Conservation (phyloP, 2,797 vertebrate species). For the Takifugu rubripes region DNA sequence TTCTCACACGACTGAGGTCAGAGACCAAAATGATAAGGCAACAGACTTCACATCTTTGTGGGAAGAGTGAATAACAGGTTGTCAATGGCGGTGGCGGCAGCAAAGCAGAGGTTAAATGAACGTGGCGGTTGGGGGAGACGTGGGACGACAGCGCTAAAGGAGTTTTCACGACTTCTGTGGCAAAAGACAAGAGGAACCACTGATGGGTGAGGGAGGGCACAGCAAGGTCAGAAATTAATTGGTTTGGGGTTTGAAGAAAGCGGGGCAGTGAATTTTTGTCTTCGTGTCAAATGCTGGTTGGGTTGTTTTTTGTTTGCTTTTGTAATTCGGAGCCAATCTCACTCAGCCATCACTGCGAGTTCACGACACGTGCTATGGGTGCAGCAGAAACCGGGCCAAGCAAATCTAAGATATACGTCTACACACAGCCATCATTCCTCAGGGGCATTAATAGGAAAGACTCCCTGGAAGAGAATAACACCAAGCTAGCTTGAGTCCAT, state of each 20-base stretch:
- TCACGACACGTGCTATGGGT: conserved; percentile 70
- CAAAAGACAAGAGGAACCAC: conserved; percentile 64
- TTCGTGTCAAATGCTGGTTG: conserved; percentile 20
- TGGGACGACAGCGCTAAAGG: conserved; percentile 61
- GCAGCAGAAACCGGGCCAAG: conserved; percentile 66
- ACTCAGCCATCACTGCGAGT: conserved; percentile 75
- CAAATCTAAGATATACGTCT: conserved; percentile 53
- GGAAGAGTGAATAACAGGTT: conserved; percentile 68
- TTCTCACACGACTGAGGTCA: conserved; percentile 66
- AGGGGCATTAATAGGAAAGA: conserved; percentile 34
- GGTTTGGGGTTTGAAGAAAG: conserved; percentile 43
- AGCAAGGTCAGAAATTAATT: conserved; percentile 57
- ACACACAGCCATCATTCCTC: conserved; percentile 46
- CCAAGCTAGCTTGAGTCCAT: conserved; percentile 51
- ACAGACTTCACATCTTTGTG: conserved; percentile 67
- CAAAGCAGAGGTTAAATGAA: conserved; percentile 71
- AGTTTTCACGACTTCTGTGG: conserved; percentile 60
- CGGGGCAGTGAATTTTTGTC: conserved; percentile 36
- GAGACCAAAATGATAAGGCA: conserved; percentile 53
- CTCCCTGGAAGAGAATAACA: conserved; percentile 56
- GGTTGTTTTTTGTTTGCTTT: not conserved
- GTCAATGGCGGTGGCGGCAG: conserved; percentile 65
- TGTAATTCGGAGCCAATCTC: conserved; percentile 62
- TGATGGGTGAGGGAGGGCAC: conserved; percentile 74
- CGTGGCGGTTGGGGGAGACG: conserved; percentile 58